Base-by-base conservation (phyloP, 2,888 invertebrate species). In the Drosophila falleni region DNA sequence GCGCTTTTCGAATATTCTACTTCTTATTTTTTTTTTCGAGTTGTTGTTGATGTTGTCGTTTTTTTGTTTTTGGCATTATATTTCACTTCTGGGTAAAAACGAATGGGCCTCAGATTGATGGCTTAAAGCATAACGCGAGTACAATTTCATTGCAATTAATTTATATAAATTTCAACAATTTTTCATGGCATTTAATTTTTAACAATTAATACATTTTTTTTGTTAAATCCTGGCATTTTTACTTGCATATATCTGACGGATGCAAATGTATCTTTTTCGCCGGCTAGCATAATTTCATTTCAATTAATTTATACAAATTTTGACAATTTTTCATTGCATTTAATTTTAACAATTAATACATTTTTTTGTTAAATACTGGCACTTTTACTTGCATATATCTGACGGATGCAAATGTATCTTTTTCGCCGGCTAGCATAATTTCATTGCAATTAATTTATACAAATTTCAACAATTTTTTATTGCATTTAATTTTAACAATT, bases 341-440 rank as follows among this genome's bases (percentile, higher is more conserved):
- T 13, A 3, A 10, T 42, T 19, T 29, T 13, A 16, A 16, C 8
- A 50, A 64, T 62, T 46, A 60, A 55, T 47, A 29, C 23, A 35
- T 37, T 23, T 26, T 26, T 26, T 37, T 5, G 37, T 23, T 39
- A 5, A n/a, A 56, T 56, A 44, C 55, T 35, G 10, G 37, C 44
- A 54, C 49, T 63, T 33, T 46, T 26, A n/a, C 35, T 60, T 69
- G 63, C 62, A 41, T 49, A 44, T 71, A 65, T 55, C 37, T 65
- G 23, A 64, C 59, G 47, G 15, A 53, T 71, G 50, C 49, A 63
- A 70, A 53, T 81, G 42, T 71, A 42, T 56, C 67, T 70, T 65
- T 51, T 42, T 44, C 33, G 42, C 83, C 88, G 80, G 80, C 71
- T 63, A n/a, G n/a, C n/a, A n/a, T n/a, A n/a, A n/a, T n/a, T n/a